These are phyloP conservation scores for Anthopleura sola DNA, from an alignment of 64 coral and sea anemone genomes.

Conservation along the genomic window DNA sequence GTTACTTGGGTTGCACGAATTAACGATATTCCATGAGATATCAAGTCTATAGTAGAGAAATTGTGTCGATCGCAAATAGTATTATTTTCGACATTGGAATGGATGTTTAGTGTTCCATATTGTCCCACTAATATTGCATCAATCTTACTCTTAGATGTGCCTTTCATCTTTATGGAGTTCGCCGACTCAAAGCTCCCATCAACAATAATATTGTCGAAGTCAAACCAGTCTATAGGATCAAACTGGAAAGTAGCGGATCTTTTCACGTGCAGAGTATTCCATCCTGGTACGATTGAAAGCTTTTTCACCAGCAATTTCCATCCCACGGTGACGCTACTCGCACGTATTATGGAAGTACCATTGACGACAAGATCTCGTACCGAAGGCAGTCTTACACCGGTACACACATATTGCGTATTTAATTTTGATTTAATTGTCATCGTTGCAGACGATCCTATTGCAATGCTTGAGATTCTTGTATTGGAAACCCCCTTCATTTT, in stretches of 20 bases:
- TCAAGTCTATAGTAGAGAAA: not conserved
- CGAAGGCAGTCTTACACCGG: not conserved
- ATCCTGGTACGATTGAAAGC: too few relatives aligned
- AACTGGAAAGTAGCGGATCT: too few relatives aligned
- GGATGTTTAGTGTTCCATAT: not conserved
- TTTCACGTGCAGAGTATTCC: too few relatives aligned
- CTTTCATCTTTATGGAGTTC: not conserved
- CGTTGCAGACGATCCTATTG: not conserved
- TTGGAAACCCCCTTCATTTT: not conserved
- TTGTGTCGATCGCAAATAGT: not conserved
- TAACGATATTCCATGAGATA: not conserved
- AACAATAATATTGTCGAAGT: too few relatives aligned
- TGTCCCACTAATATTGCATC: not conserved
- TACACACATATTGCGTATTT: not conserved
- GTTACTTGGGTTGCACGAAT: too few relatives aligned
- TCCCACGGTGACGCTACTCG: too few relatives aligned
- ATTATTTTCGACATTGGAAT: not conserved
- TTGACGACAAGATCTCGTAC: not conserved
- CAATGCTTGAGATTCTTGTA: not conserved
- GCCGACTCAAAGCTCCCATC: too few relatives aligned
- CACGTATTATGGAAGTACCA: not conserved
- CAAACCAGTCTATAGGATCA: too few relatives aligned
- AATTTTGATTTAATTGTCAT: not conserved
- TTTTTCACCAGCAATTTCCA: too few relatives aligned
- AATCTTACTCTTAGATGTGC: not conserved